Evolutionary conservation across 2,888 invertebrate species (phyloP).

Genomic region (Campaea margaritaria): DNA sequence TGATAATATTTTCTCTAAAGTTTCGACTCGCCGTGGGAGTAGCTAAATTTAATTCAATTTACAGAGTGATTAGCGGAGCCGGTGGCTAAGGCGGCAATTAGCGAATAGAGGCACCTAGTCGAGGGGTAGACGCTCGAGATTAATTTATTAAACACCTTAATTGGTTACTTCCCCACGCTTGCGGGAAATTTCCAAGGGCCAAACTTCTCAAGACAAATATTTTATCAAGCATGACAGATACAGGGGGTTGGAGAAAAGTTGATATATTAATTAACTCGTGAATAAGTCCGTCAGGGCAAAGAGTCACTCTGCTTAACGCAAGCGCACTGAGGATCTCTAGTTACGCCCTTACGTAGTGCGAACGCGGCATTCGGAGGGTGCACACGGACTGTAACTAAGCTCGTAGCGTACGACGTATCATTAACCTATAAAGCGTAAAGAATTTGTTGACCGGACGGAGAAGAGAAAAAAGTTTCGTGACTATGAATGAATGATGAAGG

Average conservation of each 20-base stretch:
- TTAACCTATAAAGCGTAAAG: slow-evolving; percentile 57
- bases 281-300: slow-evolving; percentile 79
- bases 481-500: slow-evolving; percentile 57
- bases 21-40: slow-evolving; percentile 30
- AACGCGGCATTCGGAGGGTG: slow-evolving; percentile 60
- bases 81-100: slow-evolving; percentile 54
- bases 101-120: slow-evolving; percentile 51
- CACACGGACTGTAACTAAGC: slow-evolving; percentile 55
- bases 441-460: slow-evolving; percentile 54
- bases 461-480: slow-evolving; percentile 59
- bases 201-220: slow-evolving; percentile 60
- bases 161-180: slow-evolving; percentile 46
- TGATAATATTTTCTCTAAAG: slow-evolving; percentile 15
- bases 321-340: slow-evolving; percentile 68
- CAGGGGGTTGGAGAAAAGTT: slow-evolving; percentile 77
- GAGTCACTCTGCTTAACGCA: slow-evolving; percentile 80
- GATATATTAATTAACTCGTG: slow-evolving; percentile 84
- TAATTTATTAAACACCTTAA: slow-evolving; percentile 59
- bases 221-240: slow-evolving; percentile 78
- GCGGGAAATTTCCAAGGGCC: slow-evolving; percentile 42
- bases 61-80: slow-evolving; percentile 53
- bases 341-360: slow-evolving; percentile 78
- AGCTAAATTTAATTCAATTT: slow-evolving; percentile 47
- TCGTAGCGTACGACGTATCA: slow-evolving; percentile 54
- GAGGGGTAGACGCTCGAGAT: slow-evolving; percentile 52